phyloP scores from a whole-genome alignment of 2,113 vertebrate species.

The cattle (Bos taurus) region ARS-UCD2.0 NC_037335.1:13473001-13473500 shows the following conservation, averaged over 20 bases:
- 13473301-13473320: not conserved
- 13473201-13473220: not conserved
- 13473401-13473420: not conserved
- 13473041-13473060: not conserved
- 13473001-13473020: not conserved
- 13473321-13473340: not conserved
- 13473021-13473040: not conserved
- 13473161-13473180: not conserved
- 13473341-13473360: not conserved
- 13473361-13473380: not conserved
- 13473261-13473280: not conserved
- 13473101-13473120: not conserved
- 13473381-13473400: not conserved
- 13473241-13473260: not conserved
- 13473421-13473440: not conserved
- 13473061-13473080: not conserved
- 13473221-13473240: not conserved
- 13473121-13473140: not conserved
- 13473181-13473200: not conserved
- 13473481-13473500: not conserved
- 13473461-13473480: not conserved
- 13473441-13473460: not conserved
- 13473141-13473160: not conserved
- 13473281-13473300: not conserved
- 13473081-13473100: not conserved